phyloP scores from a whole-genome alignment of 2,797 vertebrate species.

The Anniella stebbinsi region DNA sequence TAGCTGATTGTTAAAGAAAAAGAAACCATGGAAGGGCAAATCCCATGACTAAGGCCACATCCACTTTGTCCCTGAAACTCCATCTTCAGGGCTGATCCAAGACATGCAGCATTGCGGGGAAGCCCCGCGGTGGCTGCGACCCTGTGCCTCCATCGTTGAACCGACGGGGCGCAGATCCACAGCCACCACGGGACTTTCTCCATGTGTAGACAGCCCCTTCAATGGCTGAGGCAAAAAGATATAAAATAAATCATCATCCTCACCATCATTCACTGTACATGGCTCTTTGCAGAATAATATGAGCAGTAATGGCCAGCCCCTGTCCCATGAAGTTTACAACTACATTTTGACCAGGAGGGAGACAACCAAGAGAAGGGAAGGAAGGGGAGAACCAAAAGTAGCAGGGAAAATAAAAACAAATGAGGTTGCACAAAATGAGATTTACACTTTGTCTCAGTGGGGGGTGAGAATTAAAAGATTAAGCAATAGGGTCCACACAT shows the following conservation, averaged over 20 bases:
- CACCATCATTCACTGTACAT: too few species aligned
- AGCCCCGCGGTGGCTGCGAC: too few species aligned
- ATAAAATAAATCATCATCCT: too few species aligned
- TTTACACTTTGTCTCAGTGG: background rate
- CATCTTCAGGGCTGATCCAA: background rate
- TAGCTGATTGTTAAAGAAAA: background rate
- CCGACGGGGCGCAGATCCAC: too few species aligned
- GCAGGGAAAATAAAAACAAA: background rate
- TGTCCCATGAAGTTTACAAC: background rate
- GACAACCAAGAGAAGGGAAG: background rate
- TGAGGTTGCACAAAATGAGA: background rate
- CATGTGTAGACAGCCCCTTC: too few species aligned
- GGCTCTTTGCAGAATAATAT: background rate
- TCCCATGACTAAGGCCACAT: background rate
- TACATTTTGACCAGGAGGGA: background rate
- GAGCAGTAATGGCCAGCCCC: too few species aligned
- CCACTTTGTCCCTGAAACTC: too few species aligned
- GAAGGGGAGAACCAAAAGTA: background rate
- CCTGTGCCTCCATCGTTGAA: too few species aligned
- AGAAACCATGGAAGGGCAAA: background rate
- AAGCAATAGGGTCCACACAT: background rate
- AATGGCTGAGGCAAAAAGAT: too few species aligned
- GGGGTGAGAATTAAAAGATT: background rate
- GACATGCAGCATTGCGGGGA: too few species aligned
- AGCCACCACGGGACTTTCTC: too few species aligned